Evolutionary conservation across 2,113 vertebrate genomes (phyloP), one percentile per base, ranked within the genome.

Genomic region (Mola mola): DNA sequence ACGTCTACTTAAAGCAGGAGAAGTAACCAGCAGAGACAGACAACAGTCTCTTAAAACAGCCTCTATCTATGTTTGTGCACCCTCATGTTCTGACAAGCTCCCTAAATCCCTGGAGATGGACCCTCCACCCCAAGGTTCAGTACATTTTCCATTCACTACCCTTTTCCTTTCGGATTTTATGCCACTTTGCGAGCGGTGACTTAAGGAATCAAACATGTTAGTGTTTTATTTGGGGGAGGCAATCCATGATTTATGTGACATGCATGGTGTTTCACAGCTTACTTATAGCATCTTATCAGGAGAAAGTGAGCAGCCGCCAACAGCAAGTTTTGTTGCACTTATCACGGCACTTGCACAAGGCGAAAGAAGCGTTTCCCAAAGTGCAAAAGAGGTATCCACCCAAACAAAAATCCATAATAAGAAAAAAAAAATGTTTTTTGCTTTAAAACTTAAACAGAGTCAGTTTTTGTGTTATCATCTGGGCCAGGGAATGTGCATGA

Each of bases 161-260:
- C 43, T 46, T 56, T 85, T 80, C 52, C 49, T 72, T 75, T 66
- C 19, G 24, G 74, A 74, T 81, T 82, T 80, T 26, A 38, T n/a
- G 46, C 74, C 72, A 46, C 51, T 61, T 64, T 60, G 31, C 69
- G 42, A 66, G 58, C 62, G 19, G 47, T 29, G 63, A 15, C 62
- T 61, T 73, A 57, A 62, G 28, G 55, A 66, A 41, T 46, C 33
- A 41, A 38, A 17, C 46, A 33, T 43, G 55, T 53, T 48, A 37
- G 47, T 31, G 59, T 41, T 36, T 12, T 20, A 9, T 31, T 12
- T 9, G 43, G 4, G 34, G 19, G 15, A 3, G 49, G 48, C 55
- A 66, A 80, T 76, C 58, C 53, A 65, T 78, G 77, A 85, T 73
- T 80, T 76, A 78, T 87, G 52, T 68, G 82, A 83, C 82, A 76